These are phyloP conservation scores for Archocentrus centrarchus DNA, from an alignment of 2,113 vertebrate genomes.

Conservation along the genomic window DNA sequence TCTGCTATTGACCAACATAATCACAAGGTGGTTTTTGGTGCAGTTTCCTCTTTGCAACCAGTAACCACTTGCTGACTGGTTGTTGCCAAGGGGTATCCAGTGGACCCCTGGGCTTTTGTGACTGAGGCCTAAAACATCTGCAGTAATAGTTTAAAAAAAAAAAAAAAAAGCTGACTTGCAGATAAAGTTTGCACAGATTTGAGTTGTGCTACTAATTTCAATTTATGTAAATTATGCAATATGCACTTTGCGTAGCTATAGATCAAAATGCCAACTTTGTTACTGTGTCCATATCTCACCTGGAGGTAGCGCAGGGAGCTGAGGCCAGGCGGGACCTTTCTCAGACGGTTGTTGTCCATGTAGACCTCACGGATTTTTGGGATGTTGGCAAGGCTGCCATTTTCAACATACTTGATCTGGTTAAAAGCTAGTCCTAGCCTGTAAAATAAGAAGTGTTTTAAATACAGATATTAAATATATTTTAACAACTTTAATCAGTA, in stretches of 20 bases:
- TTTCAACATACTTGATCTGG: constrained; percentile 94
- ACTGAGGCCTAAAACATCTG: neutral
- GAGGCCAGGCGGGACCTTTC: constrained; percentile 89
- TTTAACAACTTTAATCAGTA: neutral
- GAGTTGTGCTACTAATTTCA: neutral
- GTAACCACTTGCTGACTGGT: neutral
- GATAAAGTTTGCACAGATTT: neutral
- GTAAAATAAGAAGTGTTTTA: constrained; percentile 38
- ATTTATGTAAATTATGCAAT: neutral
- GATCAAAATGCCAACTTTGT: neutral
- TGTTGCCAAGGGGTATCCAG: neutral
- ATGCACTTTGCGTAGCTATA: neutral
- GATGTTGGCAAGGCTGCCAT: constrained; percentile 88
- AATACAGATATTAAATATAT: neutral
- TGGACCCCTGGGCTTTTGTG: neutral
- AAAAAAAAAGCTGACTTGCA: neutral
- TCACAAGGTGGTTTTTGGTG: too few relatives aligned
- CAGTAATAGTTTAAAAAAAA: neutral
- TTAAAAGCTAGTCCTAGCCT: constrained; percentile 93
- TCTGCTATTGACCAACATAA: too few relatives aligned
- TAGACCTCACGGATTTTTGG: constrained; percentile 92
- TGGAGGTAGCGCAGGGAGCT: constrained; percentile 90
- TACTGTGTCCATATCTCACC: constrained; percentile 75
- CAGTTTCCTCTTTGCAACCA: neutral
- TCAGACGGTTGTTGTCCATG: constrained; percentile 93